Base-by-base conservation (phyloP, 2,113 vertebrate species). In the Centropus bengalensis region DNA sequence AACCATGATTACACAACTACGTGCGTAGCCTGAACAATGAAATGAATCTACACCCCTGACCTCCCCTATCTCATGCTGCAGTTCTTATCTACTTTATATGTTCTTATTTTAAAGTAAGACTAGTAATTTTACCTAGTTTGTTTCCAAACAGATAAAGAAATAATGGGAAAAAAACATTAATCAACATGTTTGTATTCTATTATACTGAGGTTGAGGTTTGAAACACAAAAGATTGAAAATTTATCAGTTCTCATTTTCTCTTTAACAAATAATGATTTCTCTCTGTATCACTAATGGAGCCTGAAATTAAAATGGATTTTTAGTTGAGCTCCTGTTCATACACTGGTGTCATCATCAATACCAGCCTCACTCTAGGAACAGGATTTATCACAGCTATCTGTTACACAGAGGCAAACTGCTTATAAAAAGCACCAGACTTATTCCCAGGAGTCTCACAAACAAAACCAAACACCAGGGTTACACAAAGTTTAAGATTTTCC, bases 251-350 rank as follows among this genome's bases (percentile, higher is more conserved):
- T 91, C 85, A 55, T 83, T 89, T 86, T 89, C 91, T 93, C 82
- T 73, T 96, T 88, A 95, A 92, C 94, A 92, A 94, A 89, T 88
- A 96, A 93, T 44, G 86, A 95, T 96, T 96, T 93, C 85, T 94
- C 62, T 93, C 87, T 28, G 38, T 75, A 69, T 71, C 80, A 40
- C 79, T 95, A 96, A 97, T 86, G 85, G 95, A 56, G 94, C 89
- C 71, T 95, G 93, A 97, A 96, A 96, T 95, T 55, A 85, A 93
- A 95, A 97, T 96, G 71, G 96, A 96, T 96, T 96, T 97, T 83
- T 14, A 88, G 91, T 75, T 47, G 91, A 79, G 67, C 77, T 91
- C 86, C 69, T 59, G 84, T 42, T 82, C 86, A 63, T 56, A 69
- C 36, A 18, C 36, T 79, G 8, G 88, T 86, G 88, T 56, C 85